A percentile compares a stretch with the other conserved stretches of the same genome.
These are phyloP conservation scores for Argopecten irradians DNA, from an alignment of 1,140 invertebrate genomes.

Conservation along the genomic window DNA sequence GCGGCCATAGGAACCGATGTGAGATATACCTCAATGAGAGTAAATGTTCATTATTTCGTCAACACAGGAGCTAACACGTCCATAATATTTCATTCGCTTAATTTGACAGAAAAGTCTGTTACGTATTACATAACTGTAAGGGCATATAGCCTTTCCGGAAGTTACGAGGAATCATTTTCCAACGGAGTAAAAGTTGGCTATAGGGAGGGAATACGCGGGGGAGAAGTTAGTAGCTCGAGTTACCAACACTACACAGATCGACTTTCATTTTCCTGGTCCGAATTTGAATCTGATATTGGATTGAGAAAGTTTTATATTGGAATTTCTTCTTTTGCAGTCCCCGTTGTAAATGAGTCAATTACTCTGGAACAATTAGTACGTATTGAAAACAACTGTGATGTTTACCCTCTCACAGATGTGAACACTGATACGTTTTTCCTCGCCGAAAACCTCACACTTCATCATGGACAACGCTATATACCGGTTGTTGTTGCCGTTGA, in stretches of 20 bases:
- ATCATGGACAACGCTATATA: conserved; percentile 48
- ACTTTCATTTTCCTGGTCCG: conserved; percentile 50
- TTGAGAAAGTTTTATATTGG: conserved; percentile 47
- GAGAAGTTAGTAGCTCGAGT: conserved; percentile 27
- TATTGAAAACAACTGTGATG: conserved; percentile 34
- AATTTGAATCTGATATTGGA: conserved; percentile 56
- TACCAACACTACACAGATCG: conserved; percentile 45
- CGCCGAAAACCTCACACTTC: conserved; percentile 33
- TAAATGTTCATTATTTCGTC: conserved; percentile 53
- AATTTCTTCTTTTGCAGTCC: conserved; percentile 9
- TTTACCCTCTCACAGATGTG: neutral
- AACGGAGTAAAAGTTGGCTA: conserved; percentile 61
- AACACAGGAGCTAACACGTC: conserved; percentile 51
- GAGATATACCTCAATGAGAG: conserved; percentile 33
- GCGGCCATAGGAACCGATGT: conserved; percentile 55
- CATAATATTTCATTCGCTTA: conserved; percentile 48
- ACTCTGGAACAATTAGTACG: conserved; percentile 24
- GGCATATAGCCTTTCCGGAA: conserved; percentile 57
- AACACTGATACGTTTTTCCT: conserved; percentile 31
- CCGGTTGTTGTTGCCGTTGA: conserved; percentile 43
- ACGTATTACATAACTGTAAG: conserved; percentile 61
- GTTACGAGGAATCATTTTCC: conserved; percentile 52
- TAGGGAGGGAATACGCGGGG: conserved; percentile 41
- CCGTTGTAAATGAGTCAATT: conserved; percentile 35
- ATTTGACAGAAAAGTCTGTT: conserved; percentile 53